These are phyloP conservation scores for Dascyllus trimaculatus DNA, from an alignment of 2,113 vertebrate species.

Conservation along the genomic window DNA sequence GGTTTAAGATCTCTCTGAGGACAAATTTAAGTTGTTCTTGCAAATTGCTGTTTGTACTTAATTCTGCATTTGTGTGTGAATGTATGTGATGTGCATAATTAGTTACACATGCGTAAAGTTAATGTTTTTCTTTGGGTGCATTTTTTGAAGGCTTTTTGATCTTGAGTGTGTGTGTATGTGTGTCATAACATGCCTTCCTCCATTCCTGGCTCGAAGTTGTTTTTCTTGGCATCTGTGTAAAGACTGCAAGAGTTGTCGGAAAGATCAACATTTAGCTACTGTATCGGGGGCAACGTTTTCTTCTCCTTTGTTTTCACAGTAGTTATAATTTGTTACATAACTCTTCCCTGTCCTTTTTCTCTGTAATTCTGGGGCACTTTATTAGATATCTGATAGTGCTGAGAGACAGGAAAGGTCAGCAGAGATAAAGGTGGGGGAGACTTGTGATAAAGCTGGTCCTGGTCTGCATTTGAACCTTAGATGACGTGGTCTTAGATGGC, in stretches of 20 bases:
- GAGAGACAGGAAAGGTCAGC: constrained; percentile 25
- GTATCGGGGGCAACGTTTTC: constrained; percentile 42
- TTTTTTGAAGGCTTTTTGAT: constrained; percentile 47
- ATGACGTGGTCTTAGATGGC: constrained; percentile 17
- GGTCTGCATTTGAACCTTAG: constrained; percentile 23
- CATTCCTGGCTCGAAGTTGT: constrained; percentile 46
- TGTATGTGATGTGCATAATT: neutral
- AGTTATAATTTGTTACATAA: constrained; percentile 58
- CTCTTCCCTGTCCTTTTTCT: neutral
- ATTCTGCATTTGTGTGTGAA: constrained; percentile 24
- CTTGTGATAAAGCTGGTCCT: constrained; percentile 19
- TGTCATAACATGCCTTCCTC: constrained; percentile 12
- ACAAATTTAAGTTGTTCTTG: constrained; percentile 34
- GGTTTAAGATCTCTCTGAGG: constrained; percentile 47
- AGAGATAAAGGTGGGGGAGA: constrained; percentile 15
- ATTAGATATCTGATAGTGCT: constrained; percentile 17
- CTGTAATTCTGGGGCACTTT: neutral
- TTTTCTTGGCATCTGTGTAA: constrained; percentile 68
- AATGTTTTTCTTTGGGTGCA: neutral
- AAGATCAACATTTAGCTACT: constrained; percentile 51
- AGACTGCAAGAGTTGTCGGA: constrained; percentile 45
- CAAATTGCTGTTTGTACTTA: constrained; percentile 19
- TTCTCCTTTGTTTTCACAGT: constrained; percentile 39
- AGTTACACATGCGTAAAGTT: neutral
- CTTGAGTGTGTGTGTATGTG: constrained; percentile 12